Evolutionary conservation across 2,113 vertebrate species (phyloP).

Genomic region (Mesoclemmys tuberculata): DNA sequence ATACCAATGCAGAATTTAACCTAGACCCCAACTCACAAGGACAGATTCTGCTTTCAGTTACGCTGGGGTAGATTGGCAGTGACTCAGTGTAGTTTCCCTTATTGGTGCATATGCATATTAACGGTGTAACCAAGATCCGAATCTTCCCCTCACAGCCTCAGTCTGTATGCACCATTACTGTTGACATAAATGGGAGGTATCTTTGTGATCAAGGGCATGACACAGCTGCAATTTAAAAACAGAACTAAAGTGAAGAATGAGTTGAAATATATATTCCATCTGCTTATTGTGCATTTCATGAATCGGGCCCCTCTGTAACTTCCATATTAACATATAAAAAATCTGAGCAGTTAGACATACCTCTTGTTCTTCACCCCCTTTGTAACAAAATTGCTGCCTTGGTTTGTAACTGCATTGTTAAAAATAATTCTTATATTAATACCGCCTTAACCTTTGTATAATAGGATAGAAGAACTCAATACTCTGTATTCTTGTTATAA

Average conservation of each 20-base stretch:
- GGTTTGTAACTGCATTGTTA: neutral
- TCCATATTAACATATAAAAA: fast-evolving
- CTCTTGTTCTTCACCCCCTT: neutral
- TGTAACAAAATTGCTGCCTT: neutral
- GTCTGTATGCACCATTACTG: neutral
- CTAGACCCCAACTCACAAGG: neutral
- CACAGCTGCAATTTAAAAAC: neutral
- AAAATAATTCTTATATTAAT: neutral
- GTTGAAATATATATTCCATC: neutral
- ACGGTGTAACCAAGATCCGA: neutral
- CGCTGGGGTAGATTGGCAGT: neutral
- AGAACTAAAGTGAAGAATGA: neutral
- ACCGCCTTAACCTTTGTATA: neutral
- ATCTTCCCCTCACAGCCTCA: neutral
- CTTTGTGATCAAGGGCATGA: neutral
- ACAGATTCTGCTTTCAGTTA: neutral
- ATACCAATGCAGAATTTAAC: neutral
- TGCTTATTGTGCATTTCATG: neutral
- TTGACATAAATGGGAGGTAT: neutral
- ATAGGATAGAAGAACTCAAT: fast-evolving
- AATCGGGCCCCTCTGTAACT: neutral
- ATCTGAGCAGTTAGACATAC: neutral
- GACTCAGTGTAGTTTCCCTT: neutral
- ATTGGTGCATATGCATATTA: neutral
- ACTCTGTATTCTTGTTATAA: neutral